Base-by-base conservation (phyloP, 2,797 vertebrate genomes). In the Luscinia luscinia region DNA sequence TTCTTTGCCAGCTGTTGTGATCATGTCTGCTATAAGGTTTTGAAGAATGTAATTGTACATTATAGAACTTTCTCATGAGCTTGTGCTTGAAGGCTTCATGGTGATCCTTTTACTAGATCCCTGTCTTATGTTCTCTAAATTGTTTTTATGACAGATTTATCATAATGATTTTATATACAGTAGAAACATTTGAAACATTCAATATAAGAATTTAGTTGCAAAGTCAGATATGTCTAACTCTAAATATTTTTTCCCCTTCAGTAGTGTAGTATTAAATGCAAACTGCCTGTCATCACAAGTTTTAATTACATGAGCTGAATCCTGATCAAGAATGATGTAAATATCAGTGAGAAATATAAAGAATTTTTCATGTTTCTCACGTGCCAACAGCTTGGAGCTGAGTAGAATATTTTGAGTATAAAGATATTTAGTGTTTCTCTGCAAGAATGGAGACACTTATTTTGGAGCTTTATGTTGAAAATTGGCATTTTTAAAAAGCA, bases 401-500 rank as follows among this genome's bases (percentile, higher is more conserved):
- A 90, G 28, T 32, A 84, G 52, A 94, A 61, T 93, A 90, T 57
- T 90, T 23, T 23, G 87, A 87, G 14, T 72, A 45, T 85, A 62
- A 93, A 96, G 70, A 90, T 80, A 73, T 86, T 77, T 62, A 46
- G 34, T 75, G 67, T 94, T 96, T 96, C 36, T 91, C 12, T 87
- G 46, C 70, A 91, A 61, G 57, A 79, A 40, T 84, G 61, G 69
- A 94, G 84, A 77, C 41, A 43, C 5, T 79, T 82, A 67, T 30
- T 96, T 86, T 94, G 92, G 76, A 96, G 90, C 76, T 38, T 17
- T 30, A 18, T 49, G 74, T n/a, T 89, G 80, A 84, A 84, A 72
- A 64, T 28, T 57, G 41, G 59, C 81, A 22, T 93, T 89, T 24
- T 91, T 38, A 51, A 95, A 87, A 80, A 91, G 41, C 15, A 89